Conservation (phyloP, 1,140 invertebrate genomes). For the Drosophila oshimai region DNA sequence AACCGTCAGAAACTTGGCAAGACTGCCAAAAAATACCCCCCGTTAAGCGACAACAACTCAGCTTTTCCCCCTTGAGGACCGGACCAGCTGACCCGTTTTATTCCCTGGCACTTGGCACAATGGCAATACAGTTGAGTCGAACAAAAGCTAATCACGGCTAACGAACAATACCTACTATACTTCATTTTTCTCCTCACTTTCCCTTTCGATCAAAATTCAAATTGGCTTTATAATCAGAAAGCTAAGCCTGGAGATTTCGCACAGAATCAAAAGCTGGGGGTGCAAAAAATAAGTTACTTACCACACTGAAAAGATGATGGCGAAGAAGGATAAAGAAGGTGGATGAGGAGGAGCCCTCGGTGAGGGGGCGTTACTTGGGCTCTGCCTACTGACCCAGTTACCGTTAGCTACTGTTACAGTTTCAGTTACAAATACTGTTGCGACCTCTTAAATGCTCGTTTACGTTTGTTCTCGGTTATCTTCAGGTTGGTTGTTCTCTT, state of each 20-base stretch:
- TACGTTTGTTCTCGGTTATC: conserved; percentile 2
- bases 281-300: conserved; percentile 18
- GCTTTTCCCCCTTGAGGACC: background rate
- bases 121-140: background rate
- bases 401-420: conserved; percentile 21
- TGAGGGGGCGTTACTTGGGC: conserved; percentile 19
- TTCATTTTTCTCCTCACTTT: background rate
- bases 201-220: conserved; percentile 17
- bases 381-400: conserved; percentile 57
- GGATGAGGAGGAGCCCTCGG: conserved; percentile 24
- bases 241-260: background rate
- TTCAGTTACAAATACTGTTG: background rate
- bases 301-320: conserved; percentile 3
- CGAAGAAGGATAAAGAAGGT: background rate
- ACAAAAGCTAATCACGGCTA: conserved; percentile 17
- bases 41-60: background rate
- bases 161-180: background rate
- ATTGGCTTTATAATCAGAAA: conserved; percentile 6
- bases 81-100: conserved; percentile 24
- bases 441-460: conserved; percentile 41
- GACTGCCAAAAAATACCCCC: background rate
- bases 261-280: background rate
- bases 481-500: background rate
- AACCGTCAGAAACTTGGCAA: background rate
- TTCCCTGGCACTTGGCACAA: background rate